These are phyloP conservation scores for Epiblema foenella DNA, from an alignment of 2,888 invertebrate genomes.

Conservation along the genomic window DNA sequence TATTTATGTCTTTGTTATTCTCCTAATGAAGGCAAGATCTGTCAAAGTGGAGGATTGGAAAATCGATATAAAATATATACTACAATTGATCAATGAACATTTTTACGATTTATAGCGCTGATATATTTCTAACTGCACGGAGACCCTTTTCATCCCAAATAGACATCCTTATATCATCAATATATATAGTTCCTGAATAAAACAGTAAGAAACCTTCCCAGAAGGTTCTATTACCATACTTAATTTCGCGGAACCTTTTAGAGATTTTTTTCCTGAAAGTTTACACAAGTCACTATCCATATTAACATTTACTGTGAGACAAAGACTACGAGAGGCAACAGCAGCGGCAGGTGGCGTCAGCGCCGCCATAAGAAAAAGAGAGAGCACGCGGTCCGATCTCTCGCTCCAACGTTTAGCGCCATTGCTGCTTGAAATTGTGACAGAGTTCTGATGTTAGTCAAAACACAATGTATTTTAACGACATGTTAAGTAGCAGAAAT, in stretches of 20 bases:
- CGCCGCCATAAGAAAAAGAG: background rate
- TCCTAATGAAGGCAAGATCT: too few species aligned
- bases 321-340: background rate
- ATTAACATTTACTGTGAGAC: slow-evolving; percentile 1
- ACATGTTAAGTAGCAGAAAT: background rate
- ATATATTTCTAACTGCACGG: slow-evolving; percentile 8
- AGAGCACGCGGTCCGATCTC: background rate
- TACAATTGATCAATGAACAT: too few species aligned
- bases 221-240: slow-evolving; percentile 26
- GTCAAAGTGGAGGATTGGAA: too few species aligned
- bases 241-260: slow-evolving; percentile 31
- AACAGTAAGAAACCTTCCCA: slow-evolving; percentile 10
- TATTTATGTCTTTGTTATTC: too few species aligned
- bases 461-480: background rate
- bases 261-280: slow-evolving; percentile 18
- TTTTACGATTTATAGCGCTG: background rate
- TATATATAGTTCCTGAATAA: slow-evolving; percentile 4
- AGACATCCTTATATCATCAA: background rate
- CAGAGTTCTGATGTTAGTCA: background rate
- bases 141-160: background rate
- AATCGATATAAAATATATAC: too few species aligned
- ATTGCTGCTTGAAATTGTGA: background rate
- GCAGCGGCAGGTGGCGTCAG: background rate
- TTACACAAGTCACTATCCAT: slow-evolving; percentile 28
- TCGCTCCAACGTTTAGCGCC: too few species aligned